Conservation (phyloP, 2,113 vertebrate genomes). For the Genyomyrus donnyi region DNA sequence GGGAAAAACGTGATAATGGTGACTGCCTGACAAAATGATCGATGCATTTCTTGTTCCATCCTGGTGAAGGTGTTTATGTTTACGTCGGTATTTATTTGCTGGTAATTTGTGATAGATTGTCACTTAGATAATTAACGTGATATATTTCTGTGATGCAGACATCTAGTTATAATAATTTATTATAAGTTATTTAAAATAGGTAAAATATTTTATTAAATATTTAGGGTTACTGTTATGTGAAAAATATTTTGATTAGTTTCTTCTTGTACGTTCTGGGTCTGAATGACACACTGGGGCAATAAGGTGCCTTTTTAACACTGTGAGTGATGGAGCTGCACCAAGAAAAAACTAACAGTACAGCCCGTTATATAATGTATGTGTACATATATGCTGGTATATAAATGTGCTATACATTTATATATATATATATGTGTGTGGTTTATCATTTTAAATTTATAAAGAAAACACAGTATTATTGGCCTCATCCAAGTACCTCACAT, state of each 20-base stretch:
- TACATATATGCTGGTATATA: not conserved
- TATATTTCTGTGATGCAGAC: too few species aligned
- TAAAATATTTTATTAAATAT: not conserved
- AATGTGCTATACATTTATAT: not conserved
- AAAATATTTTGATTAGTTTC: not conserved
- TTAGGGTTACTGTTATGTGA: not conserved
- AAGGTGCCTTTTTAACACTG: not conserved
- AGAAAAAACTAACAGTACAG: not conserved
- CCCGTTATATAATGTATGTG: not conserved
- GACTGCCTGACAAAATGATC: too few species aligned
- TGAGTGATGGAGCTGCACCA: not conserved
- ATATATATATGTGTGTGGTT: not conserved
- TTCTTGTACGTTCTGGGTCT: not conserved
- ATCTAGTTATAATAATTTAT: too few species aligned
- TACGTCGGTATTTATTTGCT: too few species aligned
- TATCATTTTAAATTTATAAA: not conserved
- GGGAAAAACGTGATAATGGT: too few species aligned
- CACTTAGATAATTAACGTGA: too few species aligned
- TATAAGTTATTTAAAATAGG: not conserved
- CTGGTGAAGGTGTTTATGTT: too few species aligned
- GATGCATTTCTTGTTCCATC: too few species aligned
- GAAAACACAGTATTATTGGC: not conserved
- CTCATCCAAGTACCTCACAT: not conserved
- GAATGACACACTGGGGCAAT: not conserved
- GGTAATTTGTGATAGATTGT: too few species aligned